Percentiles rank a stretch among this genome's conserved stretches.
Evolutionary conservation across 1,140 invertebrate genomes (phyloP).

Genomic region (Forficula auricularia): DNA sequence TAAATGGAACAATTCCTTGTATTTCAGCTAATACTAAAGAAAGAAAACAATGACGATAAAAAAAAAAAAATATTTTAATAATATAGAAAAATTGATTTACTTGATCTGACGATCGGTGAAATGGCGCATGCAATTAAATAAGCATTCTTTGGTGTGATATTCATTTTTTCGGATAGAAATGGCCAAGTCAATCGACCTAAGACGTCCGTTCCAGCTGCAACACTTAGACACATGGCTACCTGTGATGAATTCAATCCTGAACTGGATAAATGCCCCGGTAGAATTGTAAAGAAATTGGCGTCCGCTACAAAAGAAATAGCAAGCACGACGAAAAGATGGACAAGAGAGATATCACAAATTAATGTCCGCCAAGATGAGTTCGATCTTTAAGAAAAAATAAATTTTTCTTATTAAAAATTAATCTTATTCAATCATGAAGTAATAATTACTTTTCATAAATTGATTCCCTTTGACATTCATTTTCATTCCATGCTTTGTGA

Average conservation of each 20-base stretch:
- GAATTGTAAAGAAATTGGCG: conserved; percentile 9
- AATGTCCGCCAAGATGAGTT: background rate
- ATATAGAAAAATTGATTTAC: conserved; percentile 3
- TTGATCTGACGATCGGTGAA: conserved; percentile 9
- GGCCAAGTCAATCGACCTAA: conserved; percentile 6
- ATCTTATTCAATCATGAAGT: background rate
- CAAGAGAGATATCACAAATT: background rate
- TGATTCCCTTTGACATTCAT: background rate
- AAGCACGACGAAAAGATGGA: conserved; percentile 7
- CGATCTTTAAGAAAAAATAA: background rate
- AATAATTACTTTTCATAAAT: conserved; percentile 1
- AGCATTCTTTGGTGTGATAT: background rate
- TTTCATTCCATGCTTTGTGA: background rate
- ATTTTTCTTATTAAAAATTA: background rate
- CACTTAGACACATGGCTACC: conserved; percentile 8
- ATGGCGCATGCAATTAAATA: conserved; percentile 8
- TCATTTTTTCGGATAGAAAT: background rate
- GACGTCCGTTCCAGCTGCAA: conserved; percentile 9
- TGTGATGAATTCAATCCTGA: conserved; percentile 2
- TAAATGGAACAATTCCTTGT: no score
- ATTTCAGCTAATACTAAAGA: no score
- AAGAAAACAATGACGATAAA: background rate
- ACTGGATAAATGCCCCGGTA: conserved; percentile 4
- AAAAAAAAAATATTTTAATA: no score
- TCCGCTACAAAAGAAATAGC: conserved; percentile 8